Evolutionary conservation across 1,140 invertebrate genomes (phyloP), one percentile per base, ranked within the genome.

Genomic region (Trichomalopsis sarcophagae): DNA sequence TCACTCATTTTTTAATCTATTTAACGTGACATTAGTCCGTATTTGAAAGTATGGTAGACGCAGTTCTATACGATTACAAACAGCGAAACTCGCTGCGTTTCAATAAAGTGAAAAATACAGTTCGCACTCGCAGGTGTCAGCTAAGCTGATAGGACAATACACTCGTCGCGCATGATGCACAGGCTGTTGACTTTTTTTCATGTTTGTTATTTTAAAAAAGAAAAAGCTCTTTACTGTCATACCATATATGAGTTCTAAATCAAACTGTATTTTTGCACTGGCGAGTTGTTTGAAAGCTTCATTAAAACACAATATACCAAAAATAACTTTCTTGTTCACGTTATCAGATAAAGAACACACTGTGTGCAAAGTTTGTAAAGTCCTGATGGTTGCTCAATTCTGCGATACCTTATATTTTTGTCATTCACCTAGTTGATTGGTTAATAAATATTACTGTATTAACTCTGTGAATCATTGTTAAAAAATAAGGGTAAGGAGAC

Each of bases 11-110:
- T 6, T 44, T 5, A 9, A 44, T 74, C 73, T 27, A 33, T 40
- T 44, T 17, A 27, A 1, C 36, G 40, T 47, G 47, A 23, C 55
- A 33, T 36, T 14, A 21, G 23, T 27, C 7, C 55, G 80, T 36
- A 55, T 69, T 23, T 74, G 73, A 82, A 55, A 82, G 47, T 74
- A 74, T 82, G 6, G 10, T 82, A 47, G 71, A 55, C 40, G 27
- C 69, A 23, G 9, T 30, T 17, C 14, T 17, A 23, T 23, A 36
- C 79, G 66, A 21, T 33, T 66, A 47, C 50, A 81, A 71, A 73
- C 80, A 81, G 69, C 69, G 17, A 47, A 73, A 73, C 44, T 13
- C 80, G 33, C 14, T 55, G 69, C 69, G 69, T 73, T 44, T 81
- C 68, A 81, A 40, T 73, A 17, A 21, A 47, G 36, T 44, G 40